Base-by-base conservation (phyloP, 1,140 invertebrate genomes). In the Zophobas morio region DNA sequence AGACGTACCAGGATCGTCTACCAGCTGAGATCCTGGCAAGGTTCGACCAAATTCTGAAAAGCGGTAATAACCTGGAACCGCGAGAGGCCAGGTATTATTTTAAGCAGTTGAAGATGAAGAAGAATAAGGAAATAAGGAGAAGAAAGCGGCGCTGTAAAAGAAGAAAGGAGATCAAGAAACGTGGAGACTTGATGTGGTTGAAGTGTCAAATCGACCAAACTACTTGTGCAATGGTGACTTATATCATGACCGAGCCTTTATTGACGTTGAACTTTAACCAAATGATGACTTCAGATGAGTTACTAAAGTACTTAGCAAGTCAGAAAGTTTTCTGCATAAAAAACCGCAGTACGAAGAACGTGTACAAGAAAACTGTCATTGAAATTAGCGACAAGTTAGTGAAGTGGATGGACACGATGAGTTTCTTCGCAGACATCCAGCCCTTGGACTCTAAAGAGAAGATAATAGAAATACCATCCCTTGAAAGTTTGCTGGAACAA, bases 381-480 rank as follows among this genome's bases (percentile, higher is more conserved):
- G 81, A 83, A 53, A 78, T 80, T 1, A 47, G 77, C 6, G 81
- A 83, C 72, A 82, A 83, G 77, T 6, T 83, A 1, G 77, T 81
- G 5, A 53, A 82, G 8, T 84, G 83, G 82, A 80, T 84, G 37
- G 83, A 84, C 60, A 76, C 77, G 0, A 63, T 83, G 5, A 81
- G 73, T 2, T 77, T 74, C 54, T 82, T 82, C 60, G 79, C 83
- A 1, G 83, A 84, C 42, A 76, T 82, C 0, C 81, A 84, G 70
- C 74, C 80, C 5, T 54, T 78, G 8, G 73, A 75, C 66, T 81
- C 78, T 2, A 78, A 77, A 1, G 79, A 78, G 73, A 76, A 78
- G 37, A 79, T 79, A 40, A 1, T 80, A 4, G 73, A 78, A 37
- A 70, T 78, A n/a, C 60, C 79, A 2, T 79, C 82, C 6, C 53